phyloP scores from a whole-genome alignment of 1,140 invertebrate species.

The Papilio xuthus region DNA sequence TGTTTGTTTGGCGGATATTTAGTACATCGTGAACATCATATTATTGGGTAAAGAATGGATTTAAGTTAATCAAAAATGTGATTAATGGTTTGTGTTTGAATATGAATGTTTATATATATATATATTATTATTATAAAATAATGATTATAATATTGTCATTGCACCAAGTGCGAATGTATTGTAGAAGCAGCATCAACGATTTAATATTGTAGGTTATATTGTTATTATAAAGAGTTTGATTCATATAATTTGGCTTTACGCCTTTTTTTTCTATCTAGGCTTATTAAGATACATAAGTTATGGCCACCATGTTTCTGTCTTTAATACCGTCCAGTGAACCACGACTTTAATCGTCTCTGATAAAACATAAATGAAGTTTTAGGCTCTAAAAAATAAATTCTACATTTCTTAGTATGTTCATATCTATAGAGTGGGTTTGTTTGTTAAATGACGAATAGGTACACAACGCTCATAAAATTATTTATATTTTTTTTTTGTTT shows the following conservation, averaged over 20 bases:
- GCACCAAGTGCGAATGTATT: conserved; percentile 75
- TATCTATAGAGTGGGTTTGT: neutral
- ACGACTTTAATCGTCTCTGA: conserved; percentile 46
- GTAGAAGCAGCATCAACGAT: conserved; percentile 66
- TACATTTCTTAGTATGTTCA: conserved; percentile 9
- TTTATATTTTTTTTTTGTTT: conserved; percentile 21
- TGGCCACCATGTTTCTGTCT: conserved; percentile 69
- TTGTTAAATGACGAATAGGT: neutral
- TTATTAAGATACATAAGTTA: conserved; percentile 56
- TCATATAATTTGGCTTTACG: conserved; percentile 53
- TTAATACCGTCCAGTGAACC: conserved; percentile 77
- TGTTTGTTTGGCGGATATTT: conserved; percentile 52
- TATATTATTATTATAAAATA: conserved; percentile 42
- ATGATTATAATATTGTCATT: conserved; percentile 60
- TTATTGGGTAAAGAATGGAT: conserved; percentile 49
- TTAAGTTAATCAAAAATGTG: conserved; percentile 65
- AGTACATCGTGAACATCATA: conserved; percentile 29
- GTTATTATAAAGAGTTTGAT: conserved; percentile 41
- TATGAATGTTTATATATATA: conserved; percentile 59
- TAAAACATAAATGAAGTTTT: conserved; percentile 31
- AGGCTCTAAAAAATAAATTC: conserved; percentile 21
- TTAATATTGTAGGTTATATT: conserved; percentile 50
- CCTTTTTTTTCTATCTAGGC: conserved; percentile 52
- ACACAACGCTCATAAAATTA: neutral
- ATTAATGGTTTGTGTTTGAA: conserved; percentile 65